Base-by-base conservation (phyloP, 2,888 invertebrate genomes). In the Stenodema calcarata region DNA sequence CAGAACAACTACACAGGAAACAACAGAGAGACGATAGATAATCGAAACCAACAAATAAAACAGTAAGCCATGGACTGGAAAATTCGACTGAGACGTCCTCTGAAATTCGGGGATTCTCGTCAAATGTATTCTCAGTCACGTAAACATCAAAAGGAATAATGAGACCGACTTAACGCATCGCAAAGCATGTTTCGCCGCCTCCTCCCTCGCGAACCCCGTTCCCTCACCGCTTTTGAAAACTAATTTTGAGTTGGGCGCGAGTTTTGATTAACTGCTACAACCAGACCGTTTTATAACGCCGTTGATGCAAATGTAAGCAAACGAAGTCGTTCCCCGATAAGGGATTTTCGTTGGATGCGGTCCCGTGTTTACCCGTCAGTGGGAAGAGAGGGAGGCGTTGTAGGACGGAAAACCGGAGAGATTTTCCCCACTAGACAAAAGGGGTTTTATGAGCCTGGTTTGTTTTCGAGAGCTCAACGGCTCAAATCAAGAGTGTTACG, bases 241-340 rank as follows among this genome's bases (percentile, higher is more conserved):
- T 62, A 62, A 62, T 62, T 62, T 62, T 62, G 62, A 62, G 62
- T 62, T 62, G 62, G 23, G 62, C 62, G 23, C 23, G 62, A 62
- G 62, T 62, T 62, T 62, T 62, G 62, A 62, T 62, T 62, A 62
- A 62, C 62, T 23, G 62, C 62, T 18, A 62, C 62, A 62, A 23
- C 62, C 62, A 62, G 62, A 23, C 62, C 23, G 62, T 62, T 62
- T 62, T 62, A 62, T 62, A 62, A 62, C 62, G 62, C 62, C 62
- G 62, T 62, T 62, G 62, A 62, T 62, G 62, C 62, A 62, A 62
- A 62, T 62, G 62, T 62, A 62, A 62, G 62, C 62, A 62, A 62
- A 62, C 62, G 62, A 62, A 62, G 62, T 62, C 62, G 62, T 62
- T 62, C 23, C 23, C 62, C 62, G 62, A 62, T 62, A 62, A 62